A percentile compares a stretch with the other conserved stretches of the same genome.
These are phyloP conservation scores for Tillus elongatus DNA, from an alignment of 2,888 invertebrate species.

Conservation along the genomic window DNA sequence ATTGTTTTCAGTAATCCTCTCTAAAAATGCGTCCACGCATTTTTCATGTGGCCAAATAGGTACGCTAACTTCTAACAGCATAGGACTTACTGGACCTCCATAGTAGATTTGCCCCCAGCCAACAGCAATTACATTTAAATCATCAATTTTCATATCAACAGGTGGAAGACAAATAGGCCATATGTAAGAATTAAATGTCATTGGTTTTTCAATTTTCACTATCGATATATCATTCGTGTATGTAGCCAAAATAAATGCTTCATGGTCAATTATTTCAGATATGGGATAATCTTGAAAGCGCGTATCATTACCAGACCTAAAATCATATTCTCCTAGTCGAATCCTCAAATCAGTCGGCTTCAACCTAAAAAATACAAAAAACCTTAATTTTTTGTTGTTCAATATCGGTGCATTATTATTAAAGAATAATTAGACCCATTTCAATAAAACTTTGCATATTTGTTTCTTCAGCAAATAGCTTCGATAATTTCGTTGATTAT, in stretches of 20 bases:
- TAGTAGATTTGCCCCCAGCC: conserved; percentile 73
- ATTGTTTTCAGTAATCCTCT: conserved; percentile 56
- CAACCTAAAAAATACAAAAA: conserved; percentile 45
- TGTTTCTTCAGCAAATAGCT: too few relatives aligned
- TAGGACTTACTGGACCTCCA: conserved; percentile 50
- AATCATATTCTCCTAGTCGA: conserved; percentile 76
- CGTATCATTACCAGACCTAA: conserved; percentile 56
- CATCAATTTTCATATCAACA: conserved; percentile 49
- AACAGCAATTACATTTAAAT: conserved; percentile 56
- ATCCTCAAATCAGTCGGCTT: conserved; percentile 54
- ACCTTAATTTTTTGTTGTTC: too few relatives aligned
- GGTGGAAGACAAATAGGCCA: conserved; percentile 81
- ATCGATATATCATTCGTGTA: conserved; percentile 74
- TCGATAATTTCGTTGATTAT: too few relatives aligned
- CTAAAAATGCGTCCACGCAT: conserved; percentile 55
- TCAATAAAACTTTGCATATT: too few relatives aligned
- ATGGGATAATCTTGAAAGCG: conserved; percentile 62
- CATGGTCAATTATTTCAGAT: conserved; percentile 55
- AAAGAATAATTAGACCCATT: too few relatives aligned
- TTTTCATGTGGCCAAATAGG: conserved; percentile 66
- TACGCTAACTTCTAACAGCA: conserved; percentile 67
- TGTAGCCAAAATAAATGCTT: conserved; percentile 55
- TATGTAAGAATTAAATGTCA: conserved; percentile 66
- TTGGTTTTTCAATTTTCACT: conserved; percentile 55
- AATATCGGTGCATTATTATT: too few relatives aligned